Percentiles rank a stretch among this genome's conserved stretches.
Conservation (phyloP, 2,888 invertebrate species). For the Bellardia bayeri region DNA sequence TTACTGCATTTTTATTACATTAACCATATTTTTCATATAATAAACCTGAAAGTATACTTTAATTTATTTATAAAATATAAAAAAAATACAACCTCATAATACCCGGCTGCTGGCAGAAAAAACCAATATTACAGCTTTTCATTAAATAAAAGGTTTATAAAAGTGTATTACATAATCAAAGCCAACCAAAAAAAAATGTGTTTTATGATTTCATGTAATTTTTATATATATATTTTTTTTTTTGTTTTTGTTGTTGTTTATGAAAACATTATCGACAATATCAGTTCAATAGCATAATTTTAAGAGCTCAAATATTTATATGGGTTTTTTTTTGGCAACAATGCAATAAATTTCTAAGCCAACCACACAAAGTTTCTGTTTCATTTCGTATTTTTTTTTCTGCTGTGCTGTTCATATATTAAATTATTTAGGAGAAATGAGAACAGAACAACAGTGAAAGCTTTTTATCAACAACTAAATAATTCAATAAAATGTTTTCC, state of each 20-base stretch:
- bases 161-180: constrained; percentile 43
- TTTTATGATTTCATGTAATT: constrained; percentile 22
- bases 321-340: constrained; percentile 53
- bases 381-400: background rate
- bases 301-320: constrained; percentile 30
- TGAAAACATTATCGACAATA: constrained; percentile 28
- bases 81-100: constrained; percentile 36
- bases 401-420: background rate
- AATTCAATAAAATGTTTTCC: too few relatives aligned
- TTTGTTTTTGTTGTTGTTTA: background rate
- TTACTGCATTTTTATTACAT: background rate
- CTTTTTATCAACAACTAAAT: background rate
- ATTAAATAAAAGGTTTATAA: constrained; percentile 56
- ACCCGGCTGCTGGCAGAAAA: background rate
- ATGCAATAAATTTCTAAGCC: constrained; percentile 45
- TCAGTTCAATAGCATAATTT: constrained; percentile 67
- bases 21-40: background rate
- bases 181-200: constrained; percentile 3
- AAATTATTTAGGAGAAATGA: background rate
- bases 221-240: too few relatives aligned
- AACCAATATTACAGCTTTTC: background rate
- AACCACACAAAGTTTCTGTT: background rate
- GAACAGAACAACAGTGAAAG: background rate
- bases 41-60: constrained; percentile 9
- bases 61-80: constrained; percentile 33